Conservation (phyloP, 2,888 invertebrate species). For the Melipona bicolor region DNA sequence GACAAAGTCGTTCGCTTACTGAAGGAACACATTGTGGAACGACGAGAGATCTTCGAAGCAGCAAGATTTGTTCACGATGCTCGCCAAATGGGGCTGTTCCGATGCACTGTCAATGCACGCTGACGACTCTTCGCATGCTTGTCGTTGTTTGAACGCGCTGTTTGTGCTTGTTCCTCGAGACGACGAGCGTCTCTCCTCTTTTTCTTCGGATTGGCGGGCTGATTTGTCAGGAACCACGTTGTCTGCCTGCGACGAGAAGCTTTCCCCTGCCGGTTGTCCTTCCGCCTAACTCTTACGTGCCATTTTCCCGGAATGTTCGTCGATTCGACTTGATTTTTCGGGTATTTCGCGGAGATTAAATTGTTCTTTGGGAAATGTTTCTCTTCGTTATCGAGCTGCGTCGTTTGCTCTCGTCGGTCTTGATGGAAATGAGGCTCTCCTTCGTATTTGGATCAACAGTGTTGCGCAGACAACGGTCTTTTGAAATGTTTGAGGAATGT, state of each 20-base stretch:
- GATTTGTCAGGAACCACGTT: conserved; percentile 23
- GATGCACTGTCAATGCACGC: conserved; percentile 31
- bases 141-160: conserved; percentile 26
- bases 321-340: neutral
- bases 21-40: too few species aligned
- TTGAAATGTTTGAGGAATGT: neutral
- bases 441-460: neutral
- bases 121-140: conserved; percentile 9
- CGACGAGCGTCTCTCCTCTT: neutral
- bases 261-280: neutral
- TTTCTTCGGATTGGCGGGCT: neutral
- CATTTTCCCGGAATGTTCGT: neutral
- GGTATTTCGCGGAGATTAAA: neutral
- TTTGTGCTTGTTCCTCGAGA: conserved; percentile 25
- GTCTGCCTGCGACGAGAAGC: neutral
- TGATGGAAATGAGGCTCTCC: neutral
- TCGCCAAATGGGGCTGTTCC: conserved; percentile 44
- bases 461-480: neutral
- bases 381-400: neutral
- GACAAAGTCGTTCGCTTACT: too few species aligned
- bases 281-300: neutral
- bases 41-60: conserved; percentile 23
- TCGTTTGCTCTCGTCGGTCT: neutral
- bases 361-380: neutral
- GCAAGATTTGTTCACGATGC: conserved; percentile 14